Base-by-base conservation (phyloP, 2,797 vertebrate genomes). In the Tokudaia muenninki region DNA sequence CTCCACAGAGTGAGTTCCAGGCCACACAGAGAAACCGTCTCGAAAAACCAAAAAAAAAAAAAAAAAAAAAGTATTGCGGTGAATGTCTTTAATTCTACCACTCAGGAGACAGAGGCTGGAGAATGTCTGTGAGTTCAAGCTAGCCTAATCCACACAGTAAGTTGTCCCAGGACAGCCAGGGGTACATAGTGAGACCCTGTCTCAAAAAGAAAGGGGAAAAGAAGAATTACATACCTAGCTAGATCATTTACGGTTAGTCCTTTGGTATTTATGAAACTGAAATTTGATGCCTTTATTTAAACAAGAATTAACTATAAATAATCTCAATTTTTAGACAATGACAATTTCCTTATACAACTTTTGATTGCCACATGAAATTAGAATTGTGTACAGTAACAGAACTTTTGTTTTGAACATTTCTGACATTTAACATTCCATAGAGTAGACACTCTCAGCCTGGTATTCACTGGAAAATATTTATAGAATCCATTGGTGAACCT, bases 341-440 rank as follows among this genome's bases (percentile, higher is more conserved):
- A 87, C 80, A 75, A 92, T 59, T 96, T 78, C 65, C 80, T 83
- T 78, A 59, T 77, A 55, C 74, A 91, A 88, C 70, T 96, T 95
- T 41, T 96, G 96, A 92, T 4, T 87, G 11, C 74, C 87, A 97
- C 37, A 89, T 96, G 50, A 95, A 90, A n/a, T 92, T 50, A 92
- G 61, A 93, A 80, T 24, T 83, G 61, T 95, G 44, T 67, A 81
- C 55, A 95, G 31, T 81, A 82, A 95, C 34, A 95, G n/a, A 94
- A 96, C 67, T 92, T 90, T 65, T 80, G 29, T 91, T 92, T 81
- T 77, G 34, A 95, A 95, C 14, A 95, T 87, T 97, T 97, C 72
- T 82, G 81, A 94, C 74, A 84, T 93, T 93, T 63, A 92, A 74
- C 75, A 84, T 88, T 55, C 34, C 52, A 81, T 93, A 70, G 41